phyloP scores from a whole-genome alignment of 1,140 invertebrate genomes.

The Neuroterus valhalla region DNA sequence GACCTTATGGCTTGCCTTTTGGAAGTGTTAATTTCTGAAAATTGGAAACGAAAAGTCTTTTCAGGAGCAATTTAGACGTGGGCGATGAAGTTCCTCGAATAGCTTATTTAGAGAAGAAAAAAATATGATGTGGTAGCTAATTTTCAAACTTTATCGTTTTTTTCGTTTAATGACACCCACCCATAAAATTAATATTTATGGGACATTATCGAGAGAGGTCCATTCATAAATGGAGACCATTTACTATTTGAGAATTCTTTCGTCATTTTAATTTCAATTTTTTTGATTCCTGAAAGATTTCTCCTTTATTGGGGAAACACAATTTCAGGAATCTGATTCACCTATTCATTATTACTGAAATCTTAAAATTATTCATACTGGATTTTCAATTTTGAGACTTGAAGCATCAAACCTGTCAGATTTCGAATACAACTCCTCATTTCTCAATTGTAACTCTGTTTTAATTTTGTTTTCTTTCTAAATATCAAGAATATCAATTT shows the following conservation, averaged over 20 bases:
- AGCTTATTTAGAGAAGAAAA: no score
- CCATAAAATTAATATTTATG: neutral
- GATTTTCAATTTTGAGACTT: no score
- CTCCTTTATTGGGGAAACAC: no score
- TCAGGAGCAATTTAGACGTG: neutral
- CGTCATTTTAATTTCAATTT: neutral
- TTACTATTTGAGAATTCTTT: neutral
- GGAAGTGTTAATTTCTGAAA: no score
- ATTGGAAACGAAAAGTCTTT: neutral
- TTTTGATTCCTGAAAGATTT: neutral
- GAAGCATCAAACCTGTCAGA: no score
- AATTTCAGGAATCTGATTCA: no score
- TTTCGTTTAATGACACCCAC: neutral
- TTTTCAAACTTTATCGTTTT: constrained; percentile 1
- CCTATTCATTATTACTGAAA: neutral
- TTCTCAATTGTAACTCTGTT: no score
- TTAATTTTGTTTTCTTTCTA: no score
- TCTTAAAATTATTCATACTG: no score
- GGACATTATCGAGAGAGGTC: neutral
- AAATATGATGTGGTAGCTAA: neutral
- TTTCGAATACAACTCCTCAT: no score
- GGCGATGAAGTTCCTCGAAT: neutral
- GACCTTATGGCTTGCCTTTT: no score
- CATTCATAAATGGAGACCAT: neutral
- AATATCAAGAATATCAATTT: no score